Percentiles rank a stretch among this genome's conserved stretches.
Evolutionary conservation across 2,888 invertebrate genomes (phyloP).

Genomic region (Drosophila helvetica): DNA sequence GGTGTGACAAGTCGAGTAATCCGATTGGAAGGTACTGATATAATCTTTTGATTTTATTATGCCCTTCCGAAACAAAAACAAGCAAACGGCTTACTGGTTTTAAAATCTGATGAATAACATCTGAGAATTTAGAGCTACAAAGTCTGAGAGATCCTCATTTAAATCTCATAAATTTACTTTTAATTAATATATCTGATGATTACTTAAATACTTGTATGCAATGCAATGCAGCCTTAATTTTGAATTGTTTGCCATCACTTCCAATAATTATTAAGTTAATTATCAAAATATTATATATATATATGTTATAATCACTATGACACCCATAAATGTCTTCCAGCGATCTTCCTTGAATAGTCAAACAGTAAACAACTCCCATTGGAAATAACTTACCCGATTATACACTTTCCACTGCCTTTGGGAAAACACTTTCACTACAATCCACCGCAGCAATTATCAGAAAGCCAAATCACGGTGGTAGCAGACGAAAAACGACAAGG

Average conservation of each 20-base stretch:
- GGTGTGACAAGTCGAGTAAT: neutral
- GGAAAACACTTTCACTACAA: conserved; percentile 17
- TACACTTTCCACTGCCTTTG: conserved; percentile 4
- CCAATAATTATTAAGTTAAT: too few species aligned
- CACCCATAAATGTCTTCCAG: too few species aligned
- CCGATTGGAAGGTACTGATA: neutral
- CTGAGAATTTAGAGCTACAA: neutral
- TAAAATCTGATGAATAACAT: too few species aligned
- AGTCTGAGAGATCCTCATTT: neutral
- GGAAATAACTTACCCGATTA: neutral
- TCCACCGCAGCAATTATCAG: conserved; percentile 53
- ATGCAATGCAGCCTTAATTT: too few species aligned
- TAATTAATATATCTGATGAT: neutral
- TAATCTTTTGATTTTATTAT: neutral
- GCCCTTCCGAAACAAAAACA: too few species aligned
- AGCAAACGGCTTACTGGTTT: too few species aligned
- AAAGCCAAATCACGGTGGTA: neutral
- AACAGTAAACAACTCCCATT: neutral
- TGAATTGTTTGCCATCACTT: too few species aligned
- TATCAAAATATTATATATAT: too few species aligned
- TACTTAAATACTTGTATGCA: too few species aligned
- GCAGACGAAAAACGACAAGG: conserved; percentile 7
- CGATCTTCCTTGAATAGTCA: too few species aligned
- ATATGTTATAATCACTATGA: too few species aligned
- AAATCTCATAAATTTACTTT: neutral